phyloP scores from a whole-genome alignment of 1,140 invertebrate species.

The Rhopalosiphum maidis region DNA sequence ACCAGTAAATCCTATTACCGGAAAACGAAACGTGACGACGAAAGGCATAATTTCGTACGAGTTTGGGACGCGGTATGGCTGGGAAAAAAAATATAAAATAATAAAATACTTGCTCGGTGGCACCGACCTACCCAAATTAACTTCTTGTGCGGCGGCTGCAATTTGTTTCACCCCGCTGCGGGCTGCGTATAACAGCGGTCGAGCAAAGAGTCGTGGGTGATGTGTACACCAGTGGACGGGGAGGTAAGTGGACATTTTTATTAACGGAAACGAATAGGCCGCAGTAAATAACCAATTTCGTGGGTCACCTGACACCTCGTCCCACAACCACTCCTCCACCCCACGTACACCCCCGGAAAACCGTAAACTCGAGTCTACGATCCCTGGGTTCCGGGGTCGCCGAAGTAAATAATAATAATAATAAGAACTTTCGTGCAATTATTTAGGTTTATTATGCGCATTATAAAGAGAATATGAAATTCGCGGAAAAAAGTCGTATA shows the following conservation, averaged over 20 bases:
- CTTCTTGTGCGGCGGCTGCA: not conserved
- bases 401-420: not conserved
- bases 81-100: not conserved
- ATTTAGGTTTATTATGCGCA: not conserved
- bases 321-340: not conserved
- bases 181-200: not conserved
- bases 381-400: not conserved
- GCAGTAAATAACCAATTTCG: constrained; percentile 53
- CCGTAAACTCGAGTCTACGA: not conserved
- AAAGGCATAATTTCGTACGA: not conserved
- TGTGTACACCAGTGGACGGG: too few species aligned
- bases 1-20: constrained; percentile 44
- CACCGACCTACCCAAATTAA: not conserved
- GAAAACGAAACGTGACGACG: constrained; percentile 28
- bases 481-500: not conserved
- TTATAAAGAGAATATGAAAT: not conserved
- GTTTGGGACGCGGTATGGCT: too few species aligned
- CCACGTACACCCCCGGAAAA: not conserved
- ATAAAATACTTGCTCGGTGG: not conserved
- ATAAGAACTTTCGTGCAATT: not conserved
- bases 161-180: not conserved
- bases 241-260: constrained; percentile 45
- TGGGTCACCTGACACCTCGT: constrained; percentile 19
- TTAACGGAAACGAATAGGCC: constrained; percentile 20
- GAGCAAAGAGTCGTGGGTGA: not conserved